Evolutionary conservation across 2,888 invertebrate species (phyloP), one percentile per base, ranked within the genome.

Genomic region (Malachius bipustulatus): DNA sequence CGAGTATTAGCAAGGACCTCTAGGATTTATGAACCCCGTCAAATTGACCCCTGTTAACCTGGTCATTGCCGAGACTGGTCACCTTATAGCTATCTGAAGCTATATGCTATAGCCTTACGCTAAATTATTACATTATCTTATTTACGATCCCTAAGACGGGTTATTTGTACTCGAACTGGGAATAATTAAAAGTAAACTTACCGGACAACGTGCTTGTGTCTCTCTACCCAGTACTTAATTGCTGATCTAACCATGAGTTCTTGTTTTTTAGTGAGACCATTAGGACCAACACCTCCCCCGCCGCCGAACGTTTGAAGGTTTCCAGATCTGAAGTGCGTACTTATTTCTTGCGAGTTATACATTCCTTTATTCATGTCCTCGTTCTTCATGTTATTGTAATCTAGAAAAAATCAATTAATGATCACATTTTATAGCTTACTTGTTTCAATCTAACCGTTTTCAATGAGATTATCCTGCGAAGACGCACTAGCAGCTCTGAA

Each of bases 131-230:
- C n/a, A n/a, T n/a, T n/a, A n/a, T n/a, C n/a, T n/a, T n/a, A n/a
- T n/a, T n/a, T n/a, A n/a, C n/a, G n/a, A n/a, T n/a, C n/a, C n/a
- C n/a, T n/a, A n/a, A n/a, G n/a, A n/a, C n/a, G n/a, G n/a, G n/a
- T n/a, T n/a, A n/a, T n/a, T n/a, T n/a, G n/a, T n/a, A n/a, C n/a
- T n/a, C n/a, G n/a, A n/a, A n/a, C n/a, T n/a, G n/a, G n/a, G n/a
- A n/a, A n/a, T n/a, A n/a, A n/a, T n/a, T n/a, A n/a, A n/a, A n/a
- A n/a, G n/a, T n/a, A n/a, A n/a, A 14, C 64, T 63, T 56, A 85
- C 87, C 84, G 78, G 28, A 87, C 87, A 35, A 87, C 81, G 54
- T 87, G 87, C 62, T 87, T 88, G 56, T 88, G 87, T 26, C 87
- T 66, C 53, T 88, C 87, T 15, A 88, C 87, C 87, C 87, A 88